These are phyloP conservation scores for Chionoecetes opilio DNA, from an alignment of 1,140 invertebrate genomes.

Conservation along the genomic window DNA sequence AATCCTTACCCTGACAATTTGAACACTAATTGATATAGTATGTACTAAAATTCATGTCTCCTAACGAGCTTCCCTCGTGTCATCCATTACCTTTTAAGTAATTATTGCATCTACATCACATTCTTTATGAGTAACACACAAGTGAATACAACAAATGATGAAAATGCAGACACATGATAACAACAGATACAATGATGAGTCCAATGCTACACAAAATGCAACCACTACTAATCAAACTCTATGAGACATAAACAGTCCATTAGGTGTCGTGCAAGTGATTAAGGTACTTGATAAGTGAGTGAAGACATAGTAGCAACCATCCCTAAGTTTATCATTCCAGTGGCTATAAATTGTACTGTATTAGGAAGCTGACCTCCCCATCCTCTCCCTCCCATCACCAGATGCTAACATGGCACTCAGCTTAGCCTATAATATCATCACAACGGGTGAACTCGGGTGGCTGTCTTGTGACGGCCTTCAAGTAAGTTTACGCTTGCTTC, in stretches of 20 bases:
- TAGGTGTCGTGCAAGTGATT: background rate
- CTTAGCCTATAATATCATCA: conserved; percentile 30
- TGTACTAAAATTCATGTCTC: too few species aligned
- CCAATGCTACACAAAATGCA: background rate
- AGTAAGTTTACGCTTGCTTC: background rate
- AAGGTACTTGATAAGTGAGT: background rate
- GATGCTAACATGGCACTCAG: conserved; percentile 27
- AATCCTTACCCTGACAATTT: background rate
- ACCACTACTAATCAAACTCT: background rate
- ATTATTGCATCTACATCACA: background rate
- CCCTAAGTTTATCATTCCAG: conserved; percentile 12
- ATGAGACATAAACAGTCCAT: conserved; percentile 1
- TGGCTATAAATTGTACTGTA: conserved; percentile 21
- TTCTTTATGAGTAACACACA: background rate
- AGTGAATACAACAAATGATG: background rate
- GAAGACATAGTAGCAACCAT: background rate
- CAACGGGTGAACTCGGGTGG: background rate
- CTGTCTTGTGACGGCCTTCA: background rate
- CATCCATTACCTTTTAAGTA: background rate
- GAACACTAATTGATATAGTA: background rate
- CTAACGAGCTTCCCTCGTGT: background rate
- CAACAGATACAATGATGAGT: background rate
- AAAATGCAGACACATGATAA: background rate
- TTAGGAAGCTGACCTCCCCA: conserved; percentile 1
- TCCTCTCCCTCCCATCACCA: conserved; percentile 2